A percentile compares a stretch with the other conserved stretches of the same genome.
These are phyloP conservation scores for Datnioides undecimradiatus DNA, from an alignment of 2,113 vertebrate species.

Conservation along the genomic window DNA sequence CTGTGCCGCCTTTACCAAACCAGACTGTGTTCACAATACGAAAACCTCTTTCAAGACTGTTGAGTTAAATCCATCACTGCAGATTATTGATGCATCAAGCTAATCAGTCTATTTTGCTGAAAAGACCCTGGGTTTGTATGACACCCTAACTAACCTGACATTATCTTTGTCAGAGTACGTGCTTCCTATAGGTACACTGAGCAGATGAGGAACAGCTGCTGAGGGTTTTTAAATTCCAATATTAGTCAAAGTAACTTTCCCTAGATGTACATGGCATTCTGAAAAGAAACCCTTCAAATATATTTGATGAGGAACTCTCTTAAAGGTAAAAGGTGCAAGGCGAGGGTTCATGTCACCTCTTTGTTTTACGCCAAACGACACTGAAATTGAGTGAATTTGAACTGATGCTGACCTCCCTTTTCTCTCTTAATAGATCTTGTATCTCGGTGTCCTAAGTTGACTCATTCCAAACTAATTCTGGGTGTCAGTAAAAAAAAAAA, in stretches of 20 bases:
- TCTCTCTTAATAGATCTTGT: slow-evolving; percentile 38
- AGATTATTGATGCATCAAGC: background rate
- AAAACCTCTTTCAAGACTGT: slow-evolving; percentile 3
- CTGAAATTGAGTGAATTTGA: slow-evolving; percentile 36
- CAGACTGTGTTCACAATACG: background rate
- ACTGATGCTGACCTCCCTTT: slow-evolving; percentile 26
- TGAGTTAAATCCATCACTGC: slow-evolving; percentile 4
- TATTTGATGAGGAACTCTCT: slow-evolving; percentile 9
- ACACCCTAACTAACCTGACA: background rate
- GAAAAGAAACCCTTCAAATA: background rate
- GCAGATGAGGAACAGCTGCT: no score
- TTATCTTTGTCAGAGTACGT: no score
- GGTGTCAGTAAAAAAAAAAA: slow-evolving; percentile 25
- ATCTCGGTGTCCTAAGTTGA: slow-evolving; percentile 31
- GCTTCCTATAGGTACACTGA: no score
- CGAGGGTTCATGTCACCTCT: background rate
- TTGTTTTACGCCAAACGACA: slow-evolving; percentile 36
- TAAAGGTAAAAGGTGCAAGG: slow-evolving; percentile 29
- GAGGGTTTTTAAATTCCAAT: no score
- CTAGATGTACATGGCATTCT: background rate
- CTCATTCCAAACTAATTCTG: slow-evolving; percentile 51
- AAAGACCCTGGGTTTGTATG: background rate
- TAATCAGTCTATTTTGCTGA: background rate
- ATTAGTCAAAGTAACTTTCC: background rate
- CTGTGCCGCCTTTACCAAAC: background rate